Conservation (phyloP, 2,888 invertebrate genomes). For the Congeria kusceri region DNA sequence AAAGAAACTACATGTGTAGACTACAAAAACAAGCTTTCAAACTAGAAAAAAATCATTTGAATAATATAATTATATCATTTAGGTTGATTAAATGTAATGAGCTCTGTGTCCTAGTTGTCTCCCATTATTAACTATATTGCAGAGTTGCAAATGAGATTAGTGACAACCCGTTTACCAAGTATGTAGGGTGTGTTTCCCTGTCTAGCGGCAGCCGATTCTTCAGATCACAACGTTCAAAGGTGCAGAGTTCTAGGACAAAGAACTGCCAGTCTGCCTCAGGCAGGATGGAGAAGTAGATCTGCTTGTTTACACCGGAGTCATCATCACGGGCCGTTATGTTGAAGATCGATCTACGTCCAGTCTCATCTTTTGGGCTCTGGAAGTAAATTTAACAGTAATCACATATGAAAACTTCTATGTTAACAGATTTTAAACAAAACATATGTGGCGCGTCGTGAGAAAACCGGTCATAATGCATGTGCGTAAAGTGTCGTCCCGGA, state of each 20-base stretch:
- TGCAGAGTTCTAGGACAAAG: constrained; percentile 92
- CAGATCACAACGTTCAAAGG: constrained; percentile 88
- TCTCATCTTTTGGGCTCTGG: constrained; percentile 1
- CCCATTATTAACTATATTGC: background rate
- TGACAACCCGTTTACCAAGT: constrained; percentile 87
- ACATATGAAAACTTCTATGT: no score
- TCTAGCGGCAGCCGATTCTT: constrained; percentile 90
- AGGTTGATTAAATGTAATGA: no score
- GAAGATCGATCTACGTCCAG: constrained; percentile 56
- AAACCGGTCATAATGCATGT: no score
- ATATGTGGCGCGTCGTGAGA: no score
- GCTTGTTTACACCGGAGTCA: constrained; percentile 94
- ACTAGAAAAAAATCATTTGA: no score
- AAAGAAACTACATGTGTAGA: no score
- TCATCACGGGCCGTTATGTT: constrained; percentile 91
- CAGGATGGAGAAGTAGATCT: constrained; percentile 93
- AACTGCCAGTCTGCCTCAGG: constrained; percentile 90
- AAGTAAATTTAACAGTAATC: background rate
- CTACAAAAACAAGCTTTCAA: no score
- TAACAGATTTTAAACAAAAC: no score
- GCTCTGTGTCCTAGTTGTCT: no score
- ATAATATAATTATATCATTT: no score
- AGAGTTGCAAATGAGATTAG: background rate
- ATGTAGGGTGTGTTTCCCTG: constrained; percentile 90
- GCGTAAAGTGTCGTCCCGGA: no score